Evolutionary conservation across 2,113 vertebrate genomes (phyloP), one percentile per base, ranked within the genome.

Genomic region (Petaurus breviceps): DNA sequence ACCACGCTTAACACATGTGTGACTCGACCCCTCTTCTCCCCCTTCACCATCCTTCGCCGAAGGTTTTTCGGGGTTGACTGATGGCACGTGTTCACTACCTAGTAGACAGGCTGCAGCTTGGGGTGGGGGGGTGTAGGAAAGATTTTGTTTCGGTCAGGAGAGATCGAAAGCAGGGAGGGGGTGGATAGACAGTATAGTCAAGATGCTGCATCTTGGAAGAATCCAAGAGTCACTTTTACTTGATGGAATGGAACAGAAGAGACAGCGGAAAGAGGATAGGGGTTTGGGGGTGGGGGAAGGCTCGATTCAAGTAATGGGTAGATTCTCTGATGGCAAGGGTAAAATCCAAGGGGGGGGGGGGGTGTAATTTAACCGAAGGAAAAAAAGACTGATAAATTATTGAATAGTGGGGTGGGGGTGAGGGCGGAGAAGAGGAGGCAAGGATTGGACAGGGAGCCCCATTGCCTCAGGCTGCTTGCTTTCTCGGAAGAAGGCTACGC

Each of bases 161-260:
- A 51, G 47, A 28, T 46, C 19, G 49, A 49, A 92, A 14, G 19
- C 10, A 57, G 53, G 94, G 43, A 51, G 90, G 51, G 43, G 47
- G 95, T 54, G 46, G 61, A 98, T 89, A 97, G 97, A 94, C 93
- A 98, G 97, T 98, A 98, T 98, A 98, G 95, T 97, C 92, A 47
- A 37, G 49, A 96, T 97, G 97, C 97, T 98, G 94, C 93, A 77
- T 96, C 95, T 95, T 77, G 95, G 94, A 84, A 90, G 95, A 90
- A 51, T 91, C 93, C 96, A 90, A 96, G 97, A 98, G 97, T 98
- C 97, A 95, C 94, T 95, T 91, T 89, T 97, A 98, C 95, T 98
- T 98, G 95, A 96, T 94, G 77, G 96, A 95, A 96, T 68, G 77
- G 95, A 97, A 93, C 94, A 94, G 94, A 89, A 9, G 94, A 95